These are phyloP conservation scores for Chlorodrepanis virens DNA, from an alignment of 2,113 vertebrate genomes.

Conservation along the genomic window DNA sequence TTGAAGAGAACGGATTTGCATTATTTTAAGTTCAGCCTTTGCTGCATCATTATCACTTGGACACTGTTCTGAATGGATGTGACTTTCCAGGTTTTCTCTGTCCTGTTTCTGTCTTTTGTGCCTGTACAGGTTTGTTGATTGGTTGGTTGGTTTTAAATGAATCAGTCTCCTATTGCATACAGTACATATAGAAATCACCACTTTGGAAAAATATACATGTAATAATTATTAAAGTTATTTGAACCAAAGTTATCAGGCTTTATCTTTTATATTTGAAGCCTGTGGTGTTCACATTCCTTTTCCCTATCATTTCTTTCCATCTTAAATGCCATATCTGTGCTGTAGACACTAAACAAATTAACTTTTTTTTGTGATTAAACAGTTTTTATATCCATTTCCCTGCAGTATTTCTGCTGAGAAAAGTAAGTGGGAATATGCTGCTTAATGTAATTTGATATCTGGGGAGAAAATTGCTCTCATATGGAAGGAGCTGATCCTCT, in stretches of 20 bases:
- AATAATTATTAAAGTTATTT: conserved; percentile 71
- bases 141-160: conserved; percentile 9
- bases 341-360: background rate
- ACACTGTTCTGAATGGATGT: conserved; percentile 4
- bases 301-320: background rate
- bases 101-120: conserved; percentile 38
- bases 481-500: background rate
- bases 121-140: conserved; percentile 47
- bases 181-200: background rate
- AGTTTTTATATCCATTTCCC: background rate
- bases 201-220: conserved; percentile 49
- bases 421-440: conserved; percentile 7
- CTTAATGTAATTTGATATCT: background rate
- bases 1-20: background rate
- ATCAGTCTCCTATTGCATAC: conserved; percentile 36
- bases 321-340: background rate
- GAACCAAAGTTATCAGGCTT: conserved; percentile 73
- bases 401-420: conserved; percentile 22
- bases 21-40: background rate
- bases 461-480: background rate
- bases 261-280: conserved; percentile 59
- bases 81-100: conserved; percentile 1
- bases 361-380: background rate
- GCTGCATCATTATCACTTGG: background rate
- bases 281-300: conserved; percentile 56